Evolutionary conservation across 2,888 invertebrate genomes (phyloP), one percentile per base, ranked within the genome.

Genomic region (Drosophila pseudotakahashii): DNA sequence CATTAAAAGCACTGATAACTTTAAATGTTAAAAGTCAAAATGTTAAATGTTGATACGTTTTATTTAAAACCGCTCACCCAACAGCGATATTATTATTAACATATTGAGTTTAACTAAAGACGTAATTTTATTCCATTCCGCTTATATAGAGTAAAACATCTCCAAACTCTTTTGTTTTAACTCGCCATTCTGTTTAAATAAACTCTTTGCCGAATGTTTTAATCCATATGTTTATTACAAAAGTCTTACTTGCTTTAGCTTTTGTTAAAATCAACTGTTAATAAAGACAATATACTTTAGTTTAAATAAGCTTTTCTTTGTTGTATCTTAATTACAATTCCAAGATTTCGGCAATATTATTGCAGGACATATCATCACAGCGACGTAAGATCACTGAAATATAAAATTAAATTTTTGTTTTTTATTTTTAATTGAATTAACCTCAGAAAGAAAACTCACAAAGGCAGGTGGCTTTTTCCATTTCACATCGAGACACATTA

Each of bases 391-490:
- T 67, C 2, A 68, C 68, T 68, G 2, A 36, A 36, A 45, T 14
- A 11, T 4, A 7, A 14, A 30, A 32, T 14, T 3, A 10, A 11
- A 13, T 6, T 14, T 19, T 19, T 19, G 3, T 19, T 19, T 19
- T 19, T 3, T 3, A 19, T 19, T 19, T 2, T 19, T 3, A 19
- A 19, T 19, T 19, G 3, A 19, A 3, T 19, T 19, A 19, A 19
- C 2, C 3, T 19, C 2, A 19, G 19, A 9, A 26, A 3, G 10
- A 11, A 7, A n/a, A 39, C 67, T 51, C 16, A 68, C 68, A 13
- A 7, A 67, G 37, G n/a, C 68, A 68, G 7, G 68, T 68, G 30
- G 57, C 68, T 16, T 67, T 55, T 32, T 68, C 68, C 68, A 68
- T 68, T 57, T 68, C 57, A 36, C 68, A 68, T 6, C 68, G 57